A percentile compares a stretch with the other conserved stretches of the same genome.
These are phyloP conservation scores for Poeciliopsis infans DNA, from an alignment of 2,797 vertebrate genomes.

Conservation along the genomic window DNA sequence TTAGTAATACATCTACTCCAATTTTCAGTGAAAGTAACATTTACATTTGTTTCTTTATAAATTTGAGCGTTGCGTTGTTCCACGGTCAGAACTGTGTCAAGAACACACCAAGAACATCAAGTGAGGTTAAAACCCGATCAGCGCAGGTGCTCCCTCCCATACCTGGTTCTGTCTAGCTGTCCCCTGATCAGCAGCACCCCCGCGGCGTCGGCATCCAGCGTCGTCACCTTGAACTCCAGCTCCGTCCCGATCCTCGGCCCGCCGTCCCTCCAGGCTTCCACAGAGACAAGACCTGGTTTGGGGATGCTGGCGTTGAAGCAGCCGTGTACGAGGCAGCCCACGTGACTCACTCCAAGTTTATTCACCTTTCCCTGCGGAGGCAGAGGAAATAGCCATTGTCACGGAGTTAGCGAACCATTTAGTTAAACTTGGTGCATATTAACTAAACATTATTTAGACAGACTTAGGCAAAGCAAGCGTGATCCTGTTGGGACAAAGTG, in stretches of 20 bases:
- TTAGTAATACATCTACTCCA: neutral
- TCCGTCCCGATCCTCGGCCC: constrained; percentile 85
- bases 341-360: constrained; percentile 89
- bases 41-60: neutral
- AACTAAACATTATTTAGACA: neutral
- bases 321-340: constrained; percentile 93
- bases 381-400: too few relatives aligned
- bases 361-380: constrained; percentile 88
- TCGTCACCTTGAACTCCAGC: constrained; percentile 88
- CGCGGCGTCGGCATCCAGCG: constrained; percentile 89
- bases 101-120: neutral
- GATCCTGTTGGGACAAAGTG: neutral
- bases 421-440: neutral
- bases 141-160: constrained; percentile 6
- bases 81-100: neutral
- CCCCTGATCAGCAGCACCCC: constrained; percentile 95
- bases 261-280: constrained; percentile 85
- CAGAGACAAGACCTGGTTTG: constrained; percentile 84
- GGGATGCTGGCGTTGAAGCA: constrained; percentile 96
- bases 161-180: constrained; percentile 83
- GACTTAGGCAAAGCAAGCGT: neutral
- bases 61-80: neutral
- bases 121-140: neutral
- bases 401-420: neutral
- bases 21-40: neutral